These are phyloP conservation scores for Spialia ferax DNA, from an alignment of 2,888 invertebrate genomes.

Conservation along the genomic window DNA sequence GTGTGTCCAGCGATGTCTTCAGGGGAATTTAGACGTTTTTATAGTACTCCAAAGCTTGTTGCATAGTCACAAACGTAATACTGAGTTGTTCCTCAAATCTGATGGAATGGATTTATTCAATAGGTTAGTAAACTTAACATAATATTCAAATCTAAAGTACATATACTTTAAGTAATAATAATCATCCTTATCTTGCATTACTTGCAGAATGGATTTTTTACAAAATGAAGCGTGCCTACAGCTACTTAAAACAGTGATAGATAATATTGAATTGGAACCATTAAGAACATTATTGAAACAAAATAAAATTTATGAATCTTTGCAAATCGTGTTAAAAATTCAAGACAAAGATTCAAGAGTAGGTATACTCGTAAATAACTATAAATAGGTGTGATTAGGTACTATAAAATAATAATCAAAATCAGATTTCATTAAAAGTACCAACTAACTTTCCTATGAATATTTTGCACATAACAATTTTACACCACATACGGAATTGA, in stretches of 20 bases:
- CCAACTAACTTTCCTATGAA: too few relatives aligned
- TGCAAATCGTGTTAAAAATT: slow-evolving; percentile 55
- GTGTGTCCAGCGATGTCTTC: slow-evolving; percentile 65
- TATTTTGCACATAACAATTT: too few relatives aligned
- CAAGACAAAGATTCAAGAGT: slow-evolving; percentile 64
- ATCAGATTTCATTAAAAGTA: too few relatives aligned
- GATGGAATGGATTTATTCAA: slow-evolving; percentile 68
- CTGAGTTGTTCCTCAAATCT: slow-evolving; percentile 61
- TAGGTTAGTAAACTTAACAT: slow-evolving; percentile 53
- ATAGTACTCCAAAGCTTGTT: slow-evolving; percentile 66
- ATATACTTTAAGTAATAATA: too few relatives aligned
- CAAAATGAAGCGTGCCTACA: slow-evolving; percentile 62
- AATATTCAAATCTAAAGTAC: not conserved
- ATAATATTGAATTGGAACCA: slow-evolving; percentile 49
- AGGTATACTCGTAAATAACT: too few relatives aligned
- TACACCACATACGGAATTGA: not conserved
- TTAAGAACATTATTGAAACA: slow-evolving; percentile 42
- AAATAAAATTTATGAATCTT: slow-evolving; percentile 50
- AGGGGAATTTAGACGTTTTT: slow-evolving; percentile 59
- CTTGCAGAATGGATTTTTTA: slow-evolving; percentile 57
- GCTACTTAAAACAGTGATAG: slow-evolving; percentile 62
- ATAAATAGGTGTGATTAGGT: too few relatives aligned
- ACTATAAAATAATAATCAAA: too few relatives aligned
- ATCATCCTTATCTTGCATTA: too few relatives aligned
- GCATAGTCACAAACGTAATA: slow-evolving; percentile 61